Base-by-base conservation (phyloP, 2,797 vertebrate genomes). In the Apogon talboti region DNA sequence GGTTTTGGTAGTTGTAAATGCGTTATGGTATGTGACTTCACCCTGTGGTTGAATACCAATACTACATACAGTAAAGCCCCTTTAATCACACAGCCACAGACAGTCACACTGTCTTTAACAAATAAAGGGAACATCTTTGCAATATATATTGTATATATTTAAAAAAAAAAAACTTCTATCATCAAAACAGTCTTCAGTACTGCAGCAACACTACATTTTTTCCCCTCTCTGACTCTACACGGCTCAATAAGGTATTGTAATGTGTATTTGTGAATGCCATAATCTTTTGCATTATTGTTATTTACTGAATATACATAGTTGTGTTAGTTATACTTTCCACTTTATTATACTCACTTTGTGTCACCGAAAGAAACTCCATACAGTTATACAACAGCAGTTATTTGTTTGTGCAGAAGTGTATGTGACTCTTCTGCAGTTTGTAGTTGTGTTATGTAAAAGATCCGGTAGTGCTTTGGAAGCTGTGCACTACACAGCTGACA, bases 401-500 rank as follows among this genome's bases (percentile, higher is more conserved):
- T 48, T 51, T 55, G 56, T n/a, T 38, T 61, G 15, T 51, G 1
- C 67, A 43, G 50, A 70, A 18, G 56, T 38, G 47, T 15, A 21
- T 10, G 24, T 44, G 64, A 46, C 47, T 71, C 30, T 16, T 50
- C 18, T 50, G 61, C 52, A 55, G 66, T 76, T 57, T 69, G 70
- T 47, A 47, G 47, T 14, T 11, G 48, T 42, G 73, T 86, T 87
- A 83, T 72, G 74, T 83, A 89, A 90, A 79, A 73, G 18, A 45
- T 70, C 48, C 30, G 43, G 64, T 43, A 19, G 76, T 65, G 44
- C 74, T 71, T 76, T 37, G 38, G 41, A 79, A 79, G 72, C 53
- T 37, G 65, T 67, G 52, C 43, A 38, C 53, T 46, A 81, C 52
- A 35, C 33, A 35, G 70, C 61, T 78, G 76, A 86, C 71, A 59